Percentiles rank a stretch among this genome's conserved stretches.
These are phyloP conservation scores for Engraulis encrasicolus DNA, from an alignment of 2,113 vertebrate species.

Conservation along the genomic window DNA sequence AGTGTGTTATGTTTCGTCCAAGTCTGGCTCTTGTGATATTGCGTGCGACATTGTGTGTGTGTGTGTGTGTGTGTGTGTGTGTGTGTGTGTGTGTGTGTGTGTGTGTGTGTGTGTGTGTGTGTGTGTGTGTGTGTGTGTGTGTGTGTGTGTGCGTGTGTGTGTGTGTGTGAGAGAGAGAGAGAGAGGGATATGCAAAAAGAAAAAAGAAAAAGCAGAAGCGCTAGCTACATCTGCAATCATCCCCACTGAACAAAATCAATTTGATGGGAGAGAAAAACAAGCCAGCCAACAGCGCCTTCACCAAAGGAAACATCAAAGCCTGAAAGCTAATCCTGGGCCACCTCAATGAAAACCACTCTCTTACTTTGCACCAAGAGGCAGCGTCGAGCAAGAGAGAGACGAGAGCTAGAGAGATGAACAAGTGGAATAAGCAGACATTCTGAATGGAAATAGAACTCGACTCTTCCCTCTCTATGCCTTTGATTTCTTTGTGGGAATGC, in stretches of 20 bases:
- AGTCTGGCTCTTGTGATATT: slow-evolving; percentile 1
- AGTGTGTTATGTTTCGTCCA: slow-evolving; percentile 10
- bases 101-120: too few species aligned
- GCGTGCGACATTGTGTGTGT: neutral
- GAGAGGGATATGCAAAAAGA: too few species aligned
- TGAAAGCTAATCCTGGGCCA: slow-evolving; percentile 19
- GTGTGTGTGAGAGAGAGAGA: too few species aligned
- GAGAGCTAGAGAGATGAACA: neutral
- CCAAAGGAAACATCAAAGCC: slow-evolving; percentile 19
- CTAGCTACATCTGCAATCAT: slow-evolving; percentile 19
- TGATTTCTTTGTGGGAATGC: slow-evolving; percentile 20
- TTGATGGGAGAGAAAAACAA: slow-evolving; percentile 23
- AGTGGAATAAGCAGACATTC: neutral
- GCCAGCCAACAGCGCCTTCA: neutral
- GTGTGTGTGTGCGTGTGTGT: too few species aligned
- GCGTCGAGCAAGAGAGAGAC: too few species aligned
- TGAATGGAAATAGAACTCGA: slow-evolving; percentile 2
- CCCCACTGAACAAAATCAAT: slow-evolving; percentile 20
- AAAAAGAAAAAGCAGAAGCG: neutral
- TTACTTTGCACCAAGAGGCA: neutral
- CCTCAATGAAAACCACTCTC: slow-evolving; percentile 19
- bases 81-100: too few species aligned
- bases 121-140: too few species aligned
- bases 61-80: too few species aligned
- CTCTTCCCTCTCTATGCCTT: neutral